phyloP scores from a whole-genome alignment of 2,797 vertebrate genomes.

The Hapalemur alaotrensis region DNA sequence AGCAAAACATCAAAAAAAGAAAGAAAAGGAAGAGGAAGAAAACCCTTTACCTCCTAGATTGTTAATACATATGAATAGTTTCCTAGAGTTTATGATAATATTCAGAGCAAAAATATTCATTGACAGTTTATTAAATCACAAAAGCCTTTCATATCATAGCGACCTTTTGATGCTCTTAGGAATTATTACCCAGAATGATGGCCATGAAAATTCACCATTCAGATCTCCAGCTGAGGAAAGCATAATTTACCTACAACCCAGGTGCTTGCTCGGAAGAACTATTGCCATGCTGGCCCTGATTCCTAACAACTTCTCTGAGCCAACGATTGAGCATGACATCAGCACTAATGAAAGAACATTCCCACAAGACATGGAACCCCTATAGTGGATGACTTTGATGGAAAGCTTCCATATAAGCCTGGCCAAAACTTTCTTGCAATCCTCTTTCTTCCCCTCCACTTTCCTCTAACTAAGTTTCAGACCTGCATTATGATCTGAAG shows the following conservation, averaged over 20 bases:
- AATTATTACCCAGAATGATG: background rate
- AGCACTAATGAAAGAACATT: background rate
- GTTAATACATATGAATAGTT: background rate
- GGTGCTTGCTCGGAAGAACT: background rate
- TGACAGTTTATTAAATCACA: background rate
- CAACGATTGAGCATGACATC: background rate
- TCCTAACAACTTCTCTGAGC: background rate
- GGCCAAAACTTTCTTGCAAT: background rate
- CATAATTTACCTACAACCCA: background rate
- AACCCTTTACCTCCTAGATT: background rate
- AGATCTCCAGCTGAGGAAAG: background rate
- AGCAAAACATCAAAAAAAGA: background rate
- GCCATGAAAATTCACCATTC: background rate
- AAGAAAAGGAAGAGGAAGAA: background rate
- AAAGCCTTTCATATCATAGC: background rate
- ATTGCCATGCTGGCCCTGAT: background rate
- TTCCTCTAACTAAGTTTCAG: background rate
- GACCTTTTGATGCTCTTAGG: background rate
- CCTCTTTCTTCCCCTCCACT: background rate
- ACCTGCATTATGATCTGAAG: background rate
- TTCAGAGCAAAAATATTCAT: background rate
- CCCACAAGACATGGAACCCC: too few species aligned
- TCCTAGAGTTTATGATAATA: background rate
- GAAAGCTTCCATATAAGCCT: background rate
- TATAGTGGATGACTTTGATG: background rate